Evolutionary conservation across 2,888 invertebrate genomes (phyloP).

Genomic region (Smittia sp.): DNA sequence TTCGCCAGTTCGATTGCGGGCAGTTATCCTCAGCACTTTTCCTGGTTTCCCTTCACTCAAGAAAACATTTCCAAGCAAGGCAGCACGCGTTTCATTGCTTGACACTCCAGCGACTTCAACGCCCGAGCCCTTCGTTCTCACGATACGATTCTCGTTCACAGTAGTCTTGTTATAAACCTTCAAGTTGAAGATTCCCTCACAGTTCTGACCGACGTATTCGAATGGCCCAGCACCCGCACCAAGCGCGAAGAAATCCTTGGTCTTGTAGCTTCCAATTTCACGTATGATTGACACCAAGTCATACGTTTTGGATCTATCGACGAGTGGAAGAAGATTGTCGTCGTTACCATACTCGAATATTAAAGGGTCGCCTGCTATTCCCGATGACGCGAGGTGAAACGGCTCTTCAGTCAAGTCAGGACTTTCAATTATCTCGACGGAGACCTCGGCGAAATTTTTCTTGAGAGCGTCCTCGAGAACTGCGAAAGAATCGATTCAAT

Average conservation of each 20-base stretch:
- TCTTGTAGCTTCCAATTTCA: conserved; percentile 45
- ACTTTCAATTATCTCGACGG: conserved; percentile 73
- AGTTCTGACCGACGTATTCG: conserved; percentile 75
- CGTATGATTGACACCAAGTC: conserved; percentile 63
- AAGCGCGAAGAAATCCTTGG: conserved; percentile 59
- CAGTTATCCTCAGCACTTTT: conserved; percentile 73
- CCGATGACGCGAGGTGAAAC: conserved; percentile 70
- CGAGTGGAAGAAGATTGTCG: conserved; percentile 73
- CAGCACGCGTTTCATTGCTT: conserved; percentile 67
- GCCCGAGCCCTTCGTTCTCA: conserved; percentile 57
- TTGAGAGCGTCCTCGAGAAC: conserved; percentile 68
- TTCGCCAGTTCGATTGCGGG: conserved; percentile 67
- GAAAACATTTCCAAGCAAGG: conserved; percentile 78
- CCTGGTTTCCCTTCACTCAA: conserved; percentile 71
- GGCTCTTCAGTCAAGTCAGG: conserved; percentile 80
- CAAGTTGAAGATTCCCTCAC: conserved; percentile 81
- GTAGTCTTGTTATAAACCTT: conserved; percentile 59
- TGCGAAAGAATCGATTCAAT: conserved; percentile 48
- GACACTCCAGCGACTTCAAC: conserved; percentile 62
- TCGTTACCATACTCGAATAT: conserved; percentile 83
- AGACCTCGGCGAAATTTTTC: conserved; percentile 68
- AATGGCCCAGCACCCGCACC: conserved; percentile 94
- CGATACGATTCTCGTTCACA: conserved; percentile 68
- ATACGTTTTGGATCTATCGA: conserved; percentile 73
- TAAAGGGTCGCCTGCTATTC: conserved; percentile 65